These are phyloP conservation scores for Dolichomitus sp. DNA, from an alignment of 2,888 invertebrate genomes.

Conservation along the genomic window DNA sequence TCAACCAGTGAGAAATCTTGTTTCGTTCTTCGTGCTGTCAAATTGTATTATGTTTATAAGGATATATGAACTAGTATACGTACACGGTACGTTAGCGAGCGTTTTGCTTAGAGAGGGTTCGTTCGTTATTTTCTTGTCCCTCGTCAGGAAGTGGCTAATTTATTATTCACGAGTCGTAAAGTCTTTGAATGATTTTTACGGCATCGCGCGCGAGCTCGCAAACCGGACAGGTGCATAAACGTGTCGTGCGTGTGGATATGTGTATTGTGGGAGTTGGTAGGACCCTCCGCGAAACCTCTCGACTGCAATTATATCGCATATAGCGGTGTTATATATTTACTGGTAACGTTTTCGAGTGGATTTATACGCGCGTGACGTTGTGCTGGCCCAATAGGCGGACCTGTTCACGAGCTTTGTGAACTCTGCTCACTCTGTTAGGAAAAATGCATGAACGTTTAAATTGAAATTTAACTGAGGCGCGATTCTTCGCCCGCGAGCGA, in stretches of 20 bases:
- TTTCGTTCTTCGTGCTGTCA: conserved; percentile 17
- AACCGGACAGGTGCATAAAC: conserved; percentile 67
- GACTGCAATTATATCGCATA: conserved; percentile 27
- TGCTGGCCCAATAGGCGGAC: neutral
- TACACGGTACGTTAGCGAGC: neutral
- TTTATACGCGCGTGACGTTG: conserved; percentile 35
- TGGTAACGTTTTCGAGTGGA: conserved; percentile 15
- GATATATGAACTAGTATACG: neutral
- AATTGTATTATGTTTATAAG: conserved; percentile 2
- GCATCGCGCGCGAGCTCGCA: conserved; percentile 58
- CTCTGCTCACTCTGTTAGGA: conserved; percentile 44
- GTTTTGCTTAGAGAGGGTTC: conserved; percentile 39
- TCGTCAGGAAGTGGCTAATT: conserved; percentile 66
- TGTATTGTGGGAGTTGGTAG: conserved; percentile 42
- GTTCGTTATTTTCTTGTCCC: conserved; percentile 66
- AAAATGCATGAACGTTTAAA: conserved; percentile 71
- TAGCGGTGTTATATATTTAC: neutral
- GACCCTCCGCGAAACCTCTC: conserved; percentile 11
- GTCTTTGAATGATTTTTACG: conserved; percentile 69
- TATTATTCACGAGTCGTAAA: conserved; percentile 71
- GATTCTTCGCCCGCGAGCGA: conserved; percentile 63
- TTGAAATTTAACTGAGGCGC: conserved; percentile 72
- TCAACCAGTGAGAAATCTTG: conserved; percentile 37
- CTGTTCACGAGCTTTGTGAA: conserved; percentile 1
- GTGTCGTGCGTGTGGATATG: conserved; percentile 28